Percentiles rank a stretch among this genome's conserved stretches.
Conservation (phyloP, 2,888 invertebrate species). For the Oeneis ivallda region DNA sequence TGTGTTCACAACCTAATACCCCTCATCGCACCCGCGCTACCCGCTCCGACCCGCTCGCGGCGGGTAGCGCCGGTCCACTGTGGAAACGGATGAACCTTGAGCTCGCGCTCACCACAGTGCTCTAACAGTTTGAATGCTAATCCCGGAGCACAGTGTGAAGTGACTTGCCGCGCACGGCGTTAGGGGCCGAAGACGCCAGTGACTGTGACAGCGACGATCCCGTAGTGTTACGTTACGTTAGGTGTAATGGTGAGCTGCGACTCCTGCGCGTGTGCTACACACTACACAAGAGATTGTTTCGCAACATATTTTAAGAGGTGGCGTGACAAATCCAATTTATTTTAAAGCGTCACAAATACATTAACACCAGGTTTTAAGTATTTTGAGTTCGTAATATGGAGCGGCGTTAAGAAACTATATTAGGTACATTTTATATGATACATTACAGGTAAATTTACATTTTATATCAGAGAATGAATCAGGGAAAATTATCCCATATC, state of each 20-base stretch:
- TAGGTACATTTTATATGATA: no score
- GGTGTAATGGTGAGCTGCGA: slow-evolving; percentile 16
- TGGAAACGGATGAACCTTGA: slow-evolving; percentile 72
- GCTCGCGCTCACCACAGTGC: slow-evolving; percentile 74
- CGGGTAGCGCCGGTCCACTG: slow-evolving; percentile 60
- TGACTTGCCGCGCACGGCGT: slow-evolving; percentile 46
- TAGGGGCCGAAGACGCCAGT: slow-evolving; percentile 30
- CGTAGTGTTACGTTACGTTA: slow-evolving; percentile 32
- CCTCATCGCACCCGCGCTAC: slow-evolving; percentile 54
- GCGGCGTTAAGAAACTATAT: no score
- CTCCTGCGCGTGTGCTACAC: no score
- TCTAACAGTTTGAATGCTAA: slow-evolving; percentile 76
- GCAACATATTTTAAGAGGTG: no score
- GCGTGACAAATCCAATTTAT: no score
- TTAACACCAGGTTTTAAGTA: no score
- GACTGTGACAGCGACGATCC: slow-evolving; percentile 2
- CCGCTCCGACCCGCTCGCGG: slow-evolving; percentile 44
- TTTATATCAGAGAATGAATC: no score
- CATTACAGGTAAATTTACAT: no score
- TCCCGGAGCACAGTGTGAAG: slow-evolving; percentile 68
- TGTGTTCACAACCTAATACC: slow-evolving; percentile 68
- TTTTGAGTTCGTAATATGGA: no score
- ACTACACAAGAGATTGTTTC: no score
- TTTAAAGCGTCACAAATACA: no score
- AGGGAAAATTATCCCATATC: no score